Evolutionary conservation across 2,113 vertebrate genomes (phyloP), one percentile per base, ranked within the genome.

Genomic region (Trogon melanurus): DNA sequence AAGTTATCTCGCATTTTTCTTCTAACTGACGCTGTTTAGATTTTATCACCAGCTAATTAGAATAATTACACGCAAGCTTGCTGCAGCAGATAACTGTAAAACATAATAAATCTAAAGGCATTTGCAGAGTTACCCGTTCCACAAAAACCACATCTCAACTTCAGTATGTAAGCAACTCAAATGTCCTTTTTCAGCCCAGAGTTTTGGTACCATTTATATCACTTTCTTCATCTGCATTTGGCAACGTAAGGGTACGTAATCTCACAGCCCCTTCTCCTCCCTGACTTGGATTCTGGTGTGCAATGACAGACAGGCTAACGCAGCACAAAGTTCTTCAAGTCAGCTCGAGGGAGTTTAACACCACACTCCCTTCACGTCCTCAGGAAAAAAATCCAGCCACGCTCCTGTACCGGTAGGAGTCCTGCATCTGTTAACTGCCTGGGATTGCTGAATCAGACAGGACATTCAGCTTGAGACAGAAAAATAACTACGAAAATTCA

Each of bases 1-100:
- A 29, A 79, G 60, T 83, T 57, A 88, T 92, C 78, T 79, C 1
- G 0, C 83, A 79, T 94, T 95, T 91, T 93, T 54, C 76, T 89
- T 61, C 70, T 84, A 91, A 91, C 79, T 86, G 76, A 78, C 2
- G 0, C 54, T 65, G 82, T 92, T 93, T 81, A 96, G 95, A 88
- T 96, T 93, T 92, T 96, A 95, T 97, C 92, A 89, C 17, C 65
- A 79, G 76, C 83, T 80, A 92, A 95, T 95, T 87, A 94, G 80
- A 91, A 96, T 93, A 95, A 96, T 92, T 88, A 94, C 66, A 95
- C 21, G 79, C 92, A 79, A 84, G 64, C 48, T 74, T 69, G 34
- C 47, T 88, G 86, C 80, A 72, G 83, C 66, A 95, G 76, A 91
- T 66, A 91, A 79, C 73, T 61, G 57, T 54, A 89, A 87, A 88